Percentiles rank a stretch among this genome's conserved stretches.
Conservation (phyloP, 2,113 vertebrate species). For the Isichthys henryi region DNA sequence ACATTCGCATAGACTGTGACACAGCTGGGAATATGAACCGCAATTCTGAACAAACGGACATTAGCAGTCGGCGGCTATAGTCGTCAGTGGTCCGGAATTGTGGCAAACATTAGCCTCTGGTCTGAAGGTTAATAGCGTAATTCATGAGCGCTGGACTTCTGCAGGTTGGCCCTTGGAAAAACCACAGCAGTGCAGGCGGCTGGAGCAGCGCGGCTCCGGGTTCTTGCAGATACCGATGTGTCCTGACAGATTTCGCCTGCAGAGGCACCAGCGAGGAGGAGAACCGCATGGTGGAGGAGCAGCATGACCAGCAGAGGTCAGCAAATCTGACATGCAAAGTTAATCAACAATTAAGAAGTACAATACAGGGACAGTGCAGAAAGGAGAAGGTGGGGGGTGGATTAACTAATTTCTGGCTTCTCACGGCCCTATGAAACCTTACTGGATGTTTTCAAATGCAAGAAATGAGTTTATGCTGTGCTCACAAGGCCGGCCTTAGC, state of each 20-base stretch:
- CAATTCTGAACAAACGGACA: not conserved
- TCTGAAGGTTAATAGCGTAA: not conserved
- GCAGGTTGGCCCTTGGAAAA: not conserved
- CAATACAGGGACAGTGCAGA: not conserved
- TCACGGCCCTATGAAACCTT: conserved; percentile 11
- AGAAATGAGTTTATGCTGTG: not conserved
- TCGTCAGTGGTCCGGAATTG: not conserved
- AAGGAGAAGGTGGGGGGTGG: not conserved
- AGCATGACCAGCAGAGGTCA: not conserved
- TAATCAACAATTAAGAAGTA: conserved; percentile 2
- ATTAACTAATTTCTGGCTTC: not conserved
- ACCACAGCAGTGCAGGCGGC: not conserved
- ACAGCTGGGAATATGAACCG: not conserved
- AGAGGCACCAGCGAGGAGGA: not conserved
- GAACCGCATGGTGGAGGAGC: not conserved
- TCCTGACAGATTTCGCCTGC: not conserved
- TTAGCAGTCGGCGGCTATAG: not conserved
- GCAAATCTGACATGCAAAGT: conserved; percentile 4
- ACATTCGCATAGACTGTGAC: not conserved
- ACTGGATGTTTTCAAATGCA: conserved; percentile 7
- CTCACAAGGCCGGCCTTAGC: not conserved
- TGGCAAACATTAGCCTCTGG: not conserved
- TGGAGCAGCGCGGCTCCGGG: not conserved
- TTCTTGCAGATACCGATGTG: not conserved
- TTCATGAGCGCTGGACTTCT: not conserved